Evolutionary conservation across 2,113 vertebrate species (phyloP).

Genomic region (Mus pahari): DNA sequence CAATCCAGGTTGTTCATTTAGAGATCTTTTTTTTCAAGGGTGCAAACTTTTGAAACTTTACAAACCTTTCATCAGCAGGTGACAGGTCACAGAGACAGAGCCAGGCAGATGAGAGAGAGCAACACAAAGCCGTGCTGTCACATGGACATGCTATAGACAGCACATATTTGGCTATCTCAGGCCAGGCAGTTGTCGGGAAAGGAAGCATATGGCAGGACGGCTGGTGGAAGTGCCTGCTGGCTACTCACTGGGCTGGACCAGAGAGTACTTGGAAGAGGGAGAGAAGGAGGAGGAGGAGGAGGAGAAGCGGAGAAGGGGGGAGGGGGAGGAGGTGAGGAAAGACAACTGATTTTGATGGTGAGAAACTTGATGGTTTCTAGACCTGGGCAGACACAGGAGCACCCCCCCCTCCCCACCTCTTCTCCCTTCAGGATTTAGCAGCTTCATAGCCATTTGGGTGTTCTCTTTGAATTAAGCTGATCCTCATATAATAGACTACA

Average conservation of each 20-base stretch:
- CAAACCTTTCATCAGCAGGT: background rate
- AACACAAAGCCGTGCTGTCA: background rate
- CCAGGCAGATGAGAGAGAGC: background rate
- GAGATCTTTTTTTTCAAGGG: background rate
- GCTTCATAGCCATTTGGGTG: background rate
- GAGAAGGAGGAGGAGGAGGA: background rate
- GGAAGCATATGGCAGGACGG: slow-evolving; percentile 15
- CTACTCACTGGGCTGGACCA: background rate
- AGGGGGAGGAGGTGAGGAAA: slow-evolving; percentile 13
- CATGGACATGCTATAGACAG: background rate
- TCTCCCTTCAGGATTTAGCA: background rate
- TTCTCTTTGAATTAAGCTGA: background rate
- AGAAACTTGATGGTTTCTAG: slow-evolving; percentile 50
- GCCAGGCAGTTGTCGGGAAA: slow-evolving; percentile 56
- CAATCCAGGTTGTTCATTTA: background rate
- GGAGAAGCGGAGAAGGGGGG: no score
- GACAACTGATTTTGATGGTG: slow-evolving; percentile 45
- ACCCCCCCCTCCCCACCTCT: background rate
- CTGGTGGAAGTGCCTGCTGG: slow-evolving; percentile 47
- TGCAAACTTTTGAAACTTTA: background rate
- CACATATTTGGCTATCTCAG: background rate
- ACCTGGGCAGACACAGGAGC: background rate
- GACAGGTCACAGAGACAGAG: background rate
- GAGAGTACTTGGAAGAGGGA: slow-evolving; percentile 28
- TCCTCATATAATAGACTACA: background rate